Evolutionary conservation across 1,140 invertebrate species (phyloP).

Genomic region (Drosophila kikkawai): DNA sequence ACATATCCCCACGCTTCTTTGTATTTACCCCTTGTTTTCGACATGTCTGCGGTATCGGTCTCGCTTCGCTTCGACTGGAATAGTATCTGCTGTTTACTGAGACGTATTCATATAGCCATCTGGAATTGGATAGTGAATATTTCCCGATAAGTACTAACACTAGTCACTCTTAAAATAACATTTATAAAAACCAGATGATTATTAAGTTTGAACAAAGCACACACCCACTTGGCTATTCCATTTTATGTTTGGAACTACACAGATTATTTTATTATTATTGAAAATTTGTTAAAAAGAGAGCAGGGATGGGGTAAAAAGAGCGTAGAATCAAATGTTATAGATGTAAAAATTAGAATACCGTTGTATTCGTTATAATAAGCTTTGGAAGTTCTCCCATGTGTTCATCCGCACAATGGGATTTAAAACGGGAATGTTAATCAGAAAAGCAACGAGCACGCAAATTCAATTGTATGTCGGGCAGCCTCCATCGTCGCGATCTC

Average conservation of each 20-base stretch:
- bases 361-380: background rate
- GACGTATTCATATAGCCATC: slow-evolving; percentile 54
- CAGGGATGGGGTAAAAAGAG: background rate
- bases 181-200: background rate
- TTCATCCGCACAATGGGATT: slow-evolving; percentile 20
- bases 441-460: slow-evolving; percentile 40
- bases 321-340: background rate
- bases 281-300: background rate
- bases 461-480: slow-evolving; percentile 25
- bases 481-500: slow-evolving; percentile 6
- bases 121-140: slow-evolving; percentile 23
- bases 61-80: slow-evolving; percentile 6
- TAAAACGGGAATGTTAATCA: slow-evolving; percentile 49
- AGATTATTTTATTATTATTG: background rate
- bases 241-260: background rate
- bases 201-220: background rate
- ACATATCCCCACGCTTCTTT: background rate
- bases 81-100: slow-evolving; percentile 42
- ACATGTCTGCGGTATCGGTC: slow-evolving; percentile 40
- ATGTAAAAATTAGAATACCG: background rate
- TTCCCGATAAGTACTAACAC: background rate
- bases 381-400: slow-evolving; percentile 2
- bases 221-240: no score
- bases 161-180: background rate
- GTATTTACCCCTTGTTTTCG: slow-evolving; percentile 72